Conservation (phyloP, 1,140 invertebrate species). For the Caenorhabditis tropicalis region DNA sequence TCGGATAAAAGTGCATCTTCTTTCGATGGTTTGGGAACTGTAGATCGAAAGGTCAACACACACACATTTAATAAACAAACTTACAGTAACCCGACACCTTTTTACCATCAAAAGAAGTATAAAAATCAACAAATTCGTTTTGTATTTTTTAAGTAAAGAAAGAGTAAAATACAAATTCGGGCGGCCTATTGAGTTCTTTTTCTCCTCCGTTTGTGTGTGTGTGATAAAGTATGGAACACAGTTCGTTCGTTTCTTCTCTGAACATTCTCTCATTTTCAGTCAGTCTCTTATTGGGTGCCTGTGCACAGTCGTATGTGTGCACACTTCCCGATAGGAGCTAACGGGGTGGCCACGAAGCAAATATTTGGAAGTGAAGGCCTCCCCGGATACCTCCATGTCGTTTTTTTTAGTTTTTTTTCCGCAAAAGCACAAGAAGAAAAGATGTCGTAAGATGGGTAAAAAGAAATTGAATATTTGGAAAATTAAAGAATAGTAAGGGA, state of each 20-base stretch:
- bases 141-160: neutral
- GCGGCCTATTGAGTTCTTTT: neutral
- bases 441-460: neutral
- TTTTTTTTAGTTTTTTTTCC: neutral
- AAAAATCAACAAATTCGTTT: neutral
- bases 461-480: neutral
- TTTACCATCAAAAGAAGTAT: neutral
- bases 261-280: conserved; percentile 31
- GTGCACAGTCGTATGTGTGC: neutral
- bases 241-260: conserved; percentile 8
- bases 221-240: conserved; percentile 27
- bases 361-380: neutral
- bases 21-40: too few relatives aligned
- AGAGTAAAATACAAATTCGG: neutral
- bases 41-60: conserved; percentile 4
- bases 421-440: too few relatives aligned
- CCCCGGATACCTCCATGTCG: conserved; percentile 38
- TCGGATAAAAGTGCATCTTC: too few relatives aligned
- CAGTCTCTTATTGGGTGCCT: neutral
- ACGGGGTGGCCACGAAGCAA: conserved; percentile 23
- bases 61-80: neutral
- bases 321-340: conserved; percentile 9
- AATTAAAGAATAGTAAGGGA: neutral
- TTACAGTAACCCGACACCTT: conserved; percentile 34
- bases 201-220: neutral